Evolutionary conservation across 2,113 vertebrate genomes (phyloP).

Genomic region (Odontophorus gujanensis): DNA sequence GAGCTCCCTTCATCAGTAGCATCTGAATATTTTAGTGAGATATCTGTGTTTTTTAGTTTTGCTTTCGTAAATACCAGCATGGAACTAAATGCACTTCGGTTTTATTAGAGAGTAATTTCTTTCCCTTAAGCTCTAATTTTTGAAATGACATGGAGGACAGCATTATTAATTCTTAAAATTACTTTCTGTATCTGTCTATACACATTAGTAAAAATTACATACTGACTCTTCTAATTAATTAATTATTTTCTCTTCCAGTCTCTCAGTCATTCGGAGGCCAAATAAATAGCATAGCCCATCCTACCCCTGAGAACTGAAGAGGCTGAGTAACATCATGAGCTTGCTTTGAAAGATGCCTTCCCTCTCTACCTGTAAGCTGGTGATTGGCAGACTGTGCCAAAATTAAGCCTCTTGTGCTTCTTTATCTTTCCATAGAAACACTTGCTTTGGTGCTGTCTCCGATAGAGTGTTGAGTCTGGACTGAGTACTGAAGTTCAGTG

Average conservation of each 20-base stretch:
- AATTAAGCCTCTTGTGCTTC: background rate
- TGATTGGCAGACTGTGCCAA: background rate
- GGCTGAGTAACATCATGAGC: background rate
- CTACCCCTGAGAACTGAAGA: background rate
- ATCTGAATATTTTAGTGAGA: background rate
- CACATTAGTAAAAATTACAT: background rate
- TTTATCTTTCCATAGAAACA: background rate
- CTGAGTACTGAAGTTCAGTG: background rate
- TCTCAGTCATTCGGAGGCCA: background rate
- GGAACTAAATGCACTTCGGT: background rate
- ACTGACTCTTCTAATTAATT: background rate
- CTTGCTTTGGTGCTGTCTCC: background rate
- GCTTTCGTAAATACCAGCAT: background rate
- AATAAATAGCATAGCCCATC: background rate
- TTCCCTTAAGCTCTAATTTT: background rate
- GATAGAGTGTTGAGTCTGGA: background rate
- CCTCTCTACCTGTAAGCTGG: background rate
- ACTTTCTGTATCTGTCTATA: accelerated
- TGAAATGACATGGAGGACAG: background rate
- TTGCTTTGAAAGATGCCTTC: background rate
- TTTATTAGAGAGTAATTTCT: background rate
- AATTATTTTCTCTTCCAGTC: background rate
- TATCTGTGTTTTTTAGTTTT: background rate
- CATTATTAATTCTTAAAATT: background rate
- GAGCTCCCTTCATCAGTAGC: background rate